Conservation (phyloP, 2,113 vertebrate species). For the Typhlomys cinereus region DNA sequence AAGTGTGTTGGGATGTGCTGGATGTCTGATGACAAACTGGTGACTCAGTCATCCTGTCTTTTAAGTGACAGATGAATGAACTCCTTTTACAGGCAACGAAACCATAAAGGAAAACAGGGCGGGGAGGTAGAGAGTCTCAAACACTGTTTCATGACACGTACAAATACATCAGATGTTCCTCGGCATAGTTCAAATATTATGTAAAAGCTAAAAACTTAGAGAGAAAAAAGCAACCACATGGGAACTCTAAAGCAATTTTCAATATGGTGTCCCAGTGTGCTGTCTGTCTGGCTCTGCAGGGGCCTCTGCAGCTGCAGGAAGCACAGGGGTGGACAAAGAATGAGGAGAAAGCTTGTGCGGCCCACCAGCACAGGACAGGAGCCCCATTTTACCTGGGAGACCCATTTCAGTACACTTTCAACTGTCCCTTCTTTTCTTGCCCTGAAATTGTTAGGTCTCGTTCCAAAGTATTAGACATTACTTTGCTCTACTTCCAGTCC, state of each 20-base stretch:
- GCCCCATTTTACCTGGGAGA: background rate
- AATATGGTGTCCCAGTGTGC: background rate
- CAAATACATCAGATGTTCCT: background rate
- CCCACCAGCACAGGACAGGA: background rate
- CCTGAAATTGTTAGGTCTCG: background rate
- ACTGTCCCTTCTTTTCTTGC: too few relatives aligned
- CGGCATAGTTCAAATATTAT: background rate
- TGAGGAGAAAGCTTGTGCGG: background rate
- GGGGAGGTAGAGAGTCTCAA: background rate
- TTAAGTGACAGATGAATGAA: background rate
- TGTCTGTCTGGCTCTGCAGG: background rate
- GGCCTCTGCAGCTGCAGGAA: background rate
- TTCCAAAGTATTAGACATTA: background rate
- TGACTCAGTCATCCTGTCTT: constrained; percentile 13
- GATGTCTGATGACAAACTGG: background rate
- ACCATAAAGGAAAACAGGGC: constrained; percentile 33
- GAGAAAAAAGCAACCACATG: background rate
- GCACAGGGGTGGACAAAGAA: background rate
- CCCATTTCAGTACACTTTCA: background rate
- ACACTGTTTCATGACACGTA: background rate
- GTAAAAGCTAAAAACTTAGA: background rate
- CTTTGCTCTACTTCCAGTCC: background rate
- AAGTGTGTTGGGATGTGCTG: background rate
- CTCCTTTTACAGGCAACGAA: constrained; percentile 42
- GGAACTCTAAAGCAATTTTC: background rate